Percentiles rank a stretch among this genome's conserved stretches.
These are phyloP conservation scores for Acanthopagrus latus DNA, from an alignment of 2,797 vertebrate genomes.

Conservation along the genomic window DNA sequence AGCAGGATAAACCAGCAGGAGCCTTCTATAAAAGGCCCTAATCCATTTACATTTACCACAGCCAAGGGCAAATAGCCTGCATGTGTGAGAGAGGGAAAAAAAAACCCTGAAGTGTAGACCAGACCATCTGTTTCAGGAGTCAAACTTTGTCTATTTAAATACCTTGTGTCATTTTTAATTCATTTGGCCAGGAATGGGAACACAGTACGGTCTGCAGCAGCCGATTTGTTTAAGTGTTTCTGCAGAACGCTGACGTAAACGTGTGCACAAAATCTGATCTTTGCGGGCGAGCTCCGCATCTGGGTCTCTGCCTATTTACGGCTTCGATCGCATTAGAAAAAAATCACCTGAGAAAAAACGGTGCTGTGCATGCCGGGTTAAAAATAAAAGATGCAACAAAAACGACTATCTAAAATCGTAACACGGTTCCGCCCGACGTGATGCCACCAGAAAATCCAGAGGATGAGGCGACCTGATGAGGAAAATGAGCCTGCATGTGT, in stretches of 20 bases:
- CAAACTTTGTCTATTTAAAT: slow-evolving; percentile 69
- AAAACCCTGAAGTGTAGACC: slow-evolving; percentile 51
- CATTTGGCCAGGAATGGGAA: slow-evolving; percentile 65
- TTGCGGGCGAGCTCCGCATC: slow-evolving; percentile 26
- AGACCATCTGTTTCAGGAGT: slow-evolving; percentile 77
- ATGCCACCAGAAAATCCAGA: slow-evolving; percentile 37
- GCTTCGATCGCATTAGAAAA: slow-evolving; percentile 29
- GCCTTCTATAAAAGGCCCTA: slow-evolving; percentile 40
- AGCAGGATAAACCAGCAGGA: slow-evolving; percentile 53
- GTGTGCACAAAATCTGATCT: slow-evolving; percentile 40
- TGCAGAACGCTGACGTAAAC: slow-evolving; percentile 57
- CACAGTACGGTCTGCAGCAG: slow-evolving; percentile 39
- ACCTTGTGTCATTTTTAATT: slow-evolving; percentile 66
- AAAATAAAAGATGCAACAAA: slow-evolving; percentile 32
- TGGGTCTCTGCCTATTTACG: slow-evolving; percentile 39
- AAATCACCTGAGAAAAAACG: slow-evolving; percentile 39
- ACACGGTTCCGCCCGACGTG: slow-evolving; percentile 11
- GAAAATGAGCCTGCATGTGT: slow-evolving; percentile 48
- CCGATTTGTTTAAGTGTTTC: slow-evolving; percentile 64
- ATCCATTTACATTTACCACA: slow-evolving; percentile 57
- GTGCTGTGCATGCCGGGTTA: background rate
- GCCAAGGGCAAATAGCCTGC: slow-evolving; percentile 36
- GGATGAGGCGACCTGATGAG: slow-evolving; percentile 50
- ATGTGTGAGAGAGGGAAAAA: slow-evolving; percentile 17
- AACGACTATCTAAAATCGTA: slow-evolving; percentile 14